Conservation (phyloP, 2,797 vertebrate species). For the Sebastes hubbsi region DNA sequence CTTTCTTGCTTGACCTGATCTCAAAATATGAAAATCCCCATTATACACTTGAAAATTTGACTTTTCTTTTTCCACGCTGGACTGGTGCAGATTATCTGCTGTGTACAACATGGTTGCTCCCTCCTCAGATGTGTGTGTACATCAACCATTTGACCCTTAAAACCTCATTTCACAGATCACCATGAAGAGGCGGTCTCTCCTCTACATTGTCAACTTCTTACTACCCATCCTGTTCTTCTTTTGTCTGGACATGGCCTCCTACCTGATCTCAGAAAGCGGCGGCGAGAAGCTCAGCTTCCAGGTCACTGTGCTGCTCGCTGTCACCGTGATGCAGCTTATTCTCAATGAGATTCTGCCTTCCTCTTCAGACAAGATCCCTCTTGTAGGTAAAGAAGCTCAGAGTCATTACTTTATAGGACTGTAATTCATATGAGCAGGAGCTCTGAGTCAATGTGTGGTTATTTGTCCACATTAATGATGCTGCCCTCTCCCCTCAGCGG, state of each 20-base stretch:
- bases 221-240: constrained; percentile 73
- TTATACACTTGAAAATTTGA: not conserved
- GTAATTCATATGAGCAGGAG: not conserved
- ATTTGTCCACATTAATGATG: not conserved
- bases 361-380: constrained; percentile 77
- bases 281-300: constrained; percentile 85
- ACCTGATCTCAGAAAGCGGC: constrained; percentile 72
- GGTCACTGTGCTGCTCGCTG: constrained; percentile 81
- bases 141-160: not conserved
- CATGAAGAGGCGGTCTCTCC: constrained; percentile 47
- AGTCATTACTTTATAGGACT: too few relatives aligned
- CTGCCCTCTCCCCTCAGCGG: constrained; percentile 47
- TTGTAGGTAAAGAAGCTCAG: constrained; percentile 79
- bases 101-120: not conserved
- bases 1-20: not conserved
- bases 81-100: not conserved
- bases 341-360: constrained; percentile 85
- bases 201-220: constrained; percentile 65
- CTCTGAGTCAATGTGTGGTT: not conserved
- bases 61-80: too few relatives aligned
- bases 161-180: constrained; percentile 10
- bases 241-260: constrained; percentile 80
- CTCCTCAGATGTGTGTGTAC: not conserved
- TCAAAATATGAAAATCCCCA: not conserved
- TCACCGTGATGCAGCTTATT: constrained; percentile 85